A percentile compares a stretch with the other conserved stretches of the same genome.
phyloP scores from a whole-genome alignment of 2,888 invertebrate genomes.

The Nowickia ferox region DNA sequence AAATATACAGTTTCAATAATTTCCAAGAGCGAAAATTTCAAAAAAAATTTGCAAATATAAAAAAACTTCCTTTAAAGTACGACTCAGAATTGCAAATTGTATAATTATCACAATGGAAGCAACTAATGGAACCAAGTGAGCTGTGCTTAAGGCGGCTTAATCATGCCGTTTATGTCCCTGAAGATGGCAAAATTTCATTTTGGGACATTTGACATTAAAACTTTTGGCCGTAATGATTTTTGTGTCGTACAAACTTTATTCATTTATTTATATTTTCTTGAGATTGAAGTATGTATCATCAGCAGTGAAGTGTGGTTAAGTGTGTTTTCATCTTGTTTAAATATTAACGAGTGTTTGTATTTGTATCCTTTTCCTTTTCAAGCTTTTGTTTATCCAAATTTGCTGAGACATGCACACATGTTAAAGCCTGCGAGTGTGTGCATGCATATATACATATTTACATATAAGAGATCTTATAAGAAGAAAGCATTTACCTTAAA shows the following conservation, averaged over 20 bases:
- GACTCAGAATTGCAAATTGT: not conserved
- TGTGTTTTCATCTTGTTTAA: not conserved
- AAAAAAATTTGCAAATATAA: not conserved
- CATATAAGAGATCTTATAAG: not conserved
- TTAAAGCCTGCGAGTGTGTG: not conserved
- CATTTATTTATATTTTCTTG: constrained; percentile 56
- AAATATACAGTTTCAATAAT: not conserved
- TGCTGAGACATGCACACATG: constrained; percentile 30
- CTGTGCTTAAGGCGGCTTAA: no score
- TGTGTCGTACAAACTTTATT: not conserved
- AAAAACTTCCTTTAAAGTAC: no score
- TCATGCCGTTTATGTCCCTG: no score
- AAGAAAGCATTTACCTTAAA: constrained; percentile 55
- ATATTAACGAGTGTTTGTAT: constrained; percentile 4
- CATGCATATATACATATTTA: not conserved
- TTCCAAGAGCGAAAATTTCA: not conserved
- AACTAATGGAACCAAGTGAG: no score
- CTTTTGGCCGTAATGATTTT: constrained; percentile 21
- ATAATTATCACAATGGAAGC: no score
- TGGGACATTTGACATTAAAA: not conserved
- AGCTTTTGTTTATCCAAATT: constrained; percentile 38
- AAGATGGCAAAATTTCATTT: no score
- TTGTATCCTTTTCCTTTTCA: constrained; percentile 28
- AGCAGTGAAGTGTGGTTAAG: not conserved
- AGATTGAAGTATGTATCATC: constrained; percentile 31